Evolutionary conservation across 2,888 invertebrate species (phyloP), one percentile per base, ranked within the genome.

Genomic region (Cryptosula pallasiana): DNA sequence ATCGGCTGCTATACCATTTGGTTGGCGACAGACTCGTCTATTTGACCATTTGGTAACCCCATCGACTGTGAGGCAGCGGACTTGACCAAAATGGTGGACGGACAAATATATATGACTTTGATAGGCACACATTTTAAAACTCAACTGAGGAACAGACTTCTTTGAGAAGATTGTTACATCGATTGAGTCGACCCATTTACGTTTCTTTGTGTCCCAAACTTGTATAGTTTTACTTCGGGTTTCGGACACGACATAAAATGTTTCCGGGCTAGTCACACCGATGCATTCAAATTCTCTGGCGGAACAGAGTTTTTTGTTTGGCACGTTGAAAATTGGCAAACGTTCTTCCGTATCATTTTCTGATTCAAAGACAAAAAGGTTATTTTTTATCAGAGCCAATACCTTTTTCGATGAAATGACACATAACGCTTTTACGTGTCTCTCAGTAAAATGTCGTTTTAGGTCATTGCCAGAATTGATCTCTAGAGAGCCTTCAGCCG

Each of bases 1-100:
- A 32, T 63, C 63, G 34, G 27, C 32, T 1, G 63, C 63, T 16
- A 63, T 63, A 32, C 63, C 63, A 34, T 27, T 63, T 32, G 63
- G 63, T n/a, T 29, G 2, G 3, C 32, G 2, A 63, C 20, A 9
- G 27, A 5, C 20, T 13, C 45, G 32, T 13, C 32, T 63, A 32
- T 63, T 63, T 5, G 13, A 1, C 63, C 63, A 63, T 63, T 25
- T 5, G 13, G 32, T 32, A 2, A 3, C 9, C 9, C 32, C 32
- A 13, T 63, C 29, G 2, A 63, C n/a, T 16, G 32, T 32, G 3
- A 63, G 3, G 5, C 25, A 20, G 25, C 25, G 9, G 2, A 63
- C 32, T 27, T 63, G 25, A 63, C 27, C 27, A 1, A 9, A 13
- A 5, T 27, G 3, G 27, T 32, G 34, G 3, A 63, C 9, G 5